These are phyloP conservation scores for Pipa parva DNA, from an alignment of 2,113 vertebrate species.

Conservation along the genomic window DNA sequence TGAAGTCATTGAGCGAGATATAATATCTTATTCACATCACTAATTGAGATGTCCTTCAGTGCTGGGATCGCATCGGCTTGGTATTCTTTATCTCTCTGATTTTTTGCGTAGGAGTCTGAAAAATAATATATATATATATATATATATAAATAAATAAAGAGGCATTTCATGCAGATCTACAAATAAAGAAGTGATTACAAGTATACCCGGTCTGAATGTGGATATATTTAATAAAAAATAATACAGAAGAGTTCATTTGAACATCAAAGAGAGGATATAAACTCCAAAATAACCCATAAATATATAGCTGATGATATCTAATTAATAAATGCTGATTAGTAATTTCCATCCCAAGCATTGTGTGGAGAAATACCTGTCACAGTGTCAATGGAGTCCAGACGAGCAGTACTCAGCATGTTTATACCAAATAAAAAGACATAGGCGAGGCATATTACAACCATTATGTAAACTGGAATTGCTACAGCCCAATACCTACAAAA, in stretches of 20 bases:
- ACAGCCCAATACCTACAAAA: constrained; percentile 85
- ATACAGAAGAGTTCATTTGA: too few species aligned
- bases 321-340: too few species aligned
- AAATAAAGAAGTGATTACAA: too few species aligned
- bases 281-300: too few species aligned
- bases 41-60: constrained; percentile 79
- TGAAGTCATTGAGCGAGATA: constrained; percentile 62
- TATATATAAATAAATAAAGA: background rate
- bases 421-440: constrained; percentile 80
- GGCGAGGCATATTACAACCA: constrained; percentile 68
- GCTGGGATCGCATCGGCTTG: constrained; percentile 74
- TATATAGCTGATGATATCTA: too few species aligned
- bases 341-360: too few species aligned
- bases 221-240: too few species aligned
- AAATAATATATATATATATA: constrained; percentile 25
- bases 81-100: constrained; percentile 64
- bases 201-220: too few species aligned
- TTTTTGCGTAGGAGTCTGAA: constrained; percentile 77
- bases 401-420: constrained; percentile 88
- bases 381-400: constrained; percentile 79
- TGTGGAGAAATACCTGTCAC: constrained; percentile 92
- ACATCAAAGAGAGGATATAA: too few species aligned
- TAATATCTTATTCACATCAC: constrained; percentile 83
- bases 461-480: constrained; percentile 79
- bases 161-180: too few species aligned